Evolutionary conservation across 2,113 vertebrate species (phyloP), one percentile per base, ranked within the genome.

Genomic region (Nestor notabilis): DNA sequence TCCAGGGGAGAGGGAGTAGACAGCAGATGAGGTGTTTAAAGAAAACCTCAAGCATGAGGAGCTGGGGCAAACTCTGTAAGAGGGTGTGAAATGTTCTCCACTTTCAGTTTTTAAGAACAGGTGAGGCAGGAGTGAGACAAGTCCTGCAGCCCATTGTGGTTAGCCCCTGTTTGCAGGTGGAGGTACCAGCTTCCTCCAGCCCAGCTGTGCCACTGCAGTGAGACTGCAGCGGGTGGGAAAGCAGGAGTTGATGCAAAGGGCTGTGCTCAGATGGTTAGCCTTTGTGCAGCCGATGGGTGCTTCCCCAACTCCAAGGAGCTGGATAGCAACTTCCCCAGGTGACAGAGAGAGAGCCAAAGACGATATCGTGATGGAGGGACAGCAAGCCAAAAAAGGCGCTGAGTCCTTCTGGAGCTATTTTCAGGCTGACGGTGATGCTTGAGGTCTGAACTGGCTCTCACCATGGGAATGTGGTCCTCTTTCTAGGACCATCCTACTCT

Each of bases 1-100:
- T 37, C 28, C 35, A 29, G 5, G 0, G 10, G 52, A 37, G 19
- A 83, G 44, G 16, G 29, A 74, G 41, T 0, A 1, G 50, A 41
- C 8, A 76, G 23, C 33, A 64, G 56, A 37, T 24, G 16, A 53
- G 47, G 41, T 13, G 47, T 2, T 8, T 23, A n/a, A 56, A 41
- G 71, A 69, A 64, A 90, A 29, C 86, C 61, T 29, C 1, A 3
- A 85, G 91, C 28, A 61, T 47, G 13, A 94, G 19, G 24, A 83
- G 33, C 37, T 52, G 29, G 37, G 33, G 18, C 17, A 72, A 53
- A 76, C 5, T 24, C 65, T 20, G 50, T 0, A 33, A 44, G 44
- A 83, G 17, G 29, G 35, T 9, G 25, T 50, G 83, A 68, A 71
- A 79, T 13, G 15, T 79, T 75, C 55, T 71, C 27, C 50, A 47